These are phyloP conservation scores for Leptinotarsa rubiginosa DNA, from an alignment of 2,888 invertebrate genomes.

Conservation along the genomic window DNA sequence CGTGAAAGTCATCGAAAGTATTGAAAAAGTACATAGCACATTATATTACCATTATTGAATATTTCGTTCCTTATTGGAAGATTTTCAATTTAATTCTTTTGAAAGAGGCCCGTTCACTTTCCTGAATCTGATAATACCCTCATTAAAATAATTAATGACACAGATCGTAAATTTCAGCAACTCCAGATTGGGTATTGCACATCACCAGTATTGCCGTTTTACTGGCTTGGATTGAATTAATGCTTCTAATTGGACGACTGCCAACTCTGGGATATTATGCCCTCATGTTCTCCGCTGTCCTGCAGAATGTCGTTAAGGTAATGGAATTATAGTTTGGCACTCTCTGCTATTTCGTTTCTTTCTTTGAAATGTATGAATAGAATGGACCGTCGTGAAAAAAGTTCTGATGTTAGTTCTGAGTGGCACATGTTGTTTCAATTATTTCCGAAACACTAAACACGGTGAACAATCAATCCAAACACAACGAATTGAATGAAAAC, in stretches of 20 bases:
- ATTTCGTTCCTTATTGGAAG: no score
- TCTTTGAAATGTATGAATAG: not conserved
- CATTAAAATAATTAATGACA: conserved; percentile 7
- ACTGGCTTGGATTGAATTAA: conserved; percentile 69
- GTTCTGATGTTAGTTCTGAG: not conserved
- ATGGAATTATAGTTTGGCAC: conserved; percentile 26
- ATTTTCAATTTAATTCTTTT: no score
- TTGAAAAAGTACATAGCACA: no score
- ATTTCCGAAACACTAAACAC: no score
- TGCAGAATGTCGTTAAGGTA: conserved; percentile 69
- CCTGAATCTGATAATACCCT: not conserved
- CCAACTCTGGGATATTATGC: conserved; percentile 71
- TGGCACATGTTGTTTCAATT: no score
- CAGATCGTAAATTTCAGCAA: conserved; percentile 15
- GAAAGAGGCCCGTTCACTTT: not conserved
- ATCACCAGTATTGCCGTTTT: conserved; percentile 66
- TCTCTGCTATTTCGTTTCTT: not conserved
- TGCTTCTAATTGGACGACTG: conserved; percentile 69
- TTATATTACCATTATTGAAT: no score
- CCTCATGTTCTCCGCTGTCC: conserved; percentile 70
- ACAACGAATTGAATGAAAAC: no score
- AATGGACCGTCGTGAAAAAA: not conserved
- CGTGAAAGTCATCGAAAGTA: no score
- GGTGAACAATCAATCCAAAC: no score
- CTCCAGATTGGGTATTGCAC: conserved; percentile 63